Evolutionary conservation across 2,113 vertebrate species (phyloP).

Genomic region (Cervus canadensis): DNA sequence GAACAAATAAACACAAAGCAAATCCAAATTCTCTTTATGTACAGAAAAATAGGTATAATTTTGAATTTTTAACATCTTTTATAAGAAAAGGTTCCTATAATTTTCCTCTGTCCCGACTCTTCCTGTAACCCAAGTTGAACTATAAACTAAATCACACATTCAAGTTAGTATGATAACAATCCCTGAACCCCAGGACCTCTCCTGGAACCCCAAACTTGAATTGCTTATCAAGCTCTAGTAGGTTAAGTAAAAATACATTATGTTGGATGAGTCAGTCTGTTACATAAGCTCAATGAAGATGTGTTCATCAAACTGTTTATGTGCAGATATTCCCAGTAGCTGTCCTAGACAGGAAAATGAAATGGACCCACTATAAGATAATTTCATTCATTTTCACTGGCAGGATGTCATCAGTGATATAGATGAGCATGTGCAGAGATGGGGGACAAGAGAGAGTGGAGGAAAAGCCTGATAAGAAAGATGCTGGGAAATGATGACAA

Average conservation of each 20-base stretch:
- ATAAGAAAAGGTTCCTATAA: background rate
- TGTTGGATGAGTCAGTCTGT: background rate
- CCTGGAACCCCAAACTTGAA: background rate
- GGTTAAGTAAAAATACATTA: background rate
- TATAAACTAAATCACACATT: background rate
- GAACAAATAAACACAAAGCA: background rate
- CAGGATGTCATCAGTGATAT: background rate
- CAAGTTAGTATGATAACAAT: no score
- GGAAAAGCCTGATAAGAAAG: background rate
- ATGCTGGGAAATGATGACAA: background rate
- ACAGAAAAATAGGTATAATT: background rate
- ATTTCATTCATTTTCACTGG: background rate
- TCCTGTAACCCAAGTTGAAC: background rate
- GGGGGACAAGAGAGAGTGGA: background rate
- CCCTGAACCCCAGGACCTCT: background rate
- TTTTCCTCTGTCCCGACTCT: background rate
- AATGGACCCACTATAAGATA: background rate
- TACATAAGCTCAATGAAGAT: background rate
- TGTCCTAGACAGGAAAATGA: constrained; percentile 7
- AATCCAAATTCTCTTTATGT: background rate
- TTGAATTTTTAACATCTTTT: background rate
- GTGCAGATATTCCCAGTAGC: background rate
- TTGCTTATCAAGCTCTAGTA: background rate
- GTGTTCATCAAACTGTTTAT: background rate
- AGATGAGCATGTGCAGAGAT: background rate